These are phyloP conservation scores for Calephelis perditalis DNA, from an alignment of 2,888 invertebrate genomes.

Conservation along the genomic window DNA sequence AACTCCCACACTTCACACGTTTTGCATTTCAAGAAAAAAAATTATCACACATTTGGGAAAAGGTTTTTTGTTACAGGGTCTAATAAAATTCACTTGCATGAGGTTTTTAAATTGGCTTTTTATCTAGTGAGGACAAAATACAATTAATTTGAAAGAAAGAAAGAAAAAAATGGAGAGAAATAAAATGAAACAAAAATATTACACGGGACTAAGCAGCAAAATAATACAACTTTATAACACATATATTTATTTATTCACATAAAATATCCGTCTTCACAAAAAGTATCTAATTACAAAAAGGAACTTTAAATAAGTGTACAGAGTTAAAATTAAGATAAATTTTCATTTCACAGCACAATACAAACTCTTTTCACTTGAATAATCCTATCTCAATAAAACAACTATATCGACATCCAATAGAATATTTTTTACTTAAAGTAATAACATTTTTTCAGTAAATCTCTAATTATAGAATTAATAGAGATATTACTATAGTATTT, in stretches of 20 bases:
- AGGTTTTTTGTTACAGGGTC: too few species aligned
- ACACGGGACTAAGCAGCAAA: too few species aligned
- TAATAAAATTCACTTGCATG: too few species aligned
- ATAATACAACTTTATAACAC: constrained; percentile 17
- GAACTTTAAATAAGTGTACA: constrained; percentile 31
- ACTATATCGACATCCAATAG: constrained; percentile 27
- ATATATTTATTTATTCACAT: constrained; percentile 28
- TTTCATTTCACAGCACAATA: constrained; percentile 26
- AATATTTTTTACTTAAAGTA: background rate
- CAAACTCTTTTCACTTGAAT: constrained; percentile 30
- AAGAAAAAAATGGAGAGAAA: too few species aligned
- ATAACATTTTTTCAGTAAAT: background rate
- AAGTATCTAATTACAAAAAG: constrained; percentile 24
- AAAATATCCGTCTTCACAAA: constrained; percentile 22
- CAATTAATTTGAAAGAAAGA: too few species aligned
- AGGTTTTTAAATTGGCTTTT: too few species aligned
- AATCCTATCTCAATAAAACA: constrained; percentile 31
- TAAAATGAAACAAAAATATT: too few species aligned
- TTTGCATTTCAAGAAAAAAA: too few species aligned
- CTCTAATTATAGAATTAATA: constrained; percentile 2
- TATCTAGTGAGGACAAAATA: too few species aligned
- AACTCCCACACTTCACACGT: too few species aligned
- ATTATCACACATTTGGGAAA: too few species aligned
- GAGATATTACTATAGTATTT: background rate
- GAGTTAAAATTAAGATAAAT: constrained; percentile 15